Conservation (phyloP, 2,888 invertebrate species). For the Eudasyphora cyanicolor region DNA sequence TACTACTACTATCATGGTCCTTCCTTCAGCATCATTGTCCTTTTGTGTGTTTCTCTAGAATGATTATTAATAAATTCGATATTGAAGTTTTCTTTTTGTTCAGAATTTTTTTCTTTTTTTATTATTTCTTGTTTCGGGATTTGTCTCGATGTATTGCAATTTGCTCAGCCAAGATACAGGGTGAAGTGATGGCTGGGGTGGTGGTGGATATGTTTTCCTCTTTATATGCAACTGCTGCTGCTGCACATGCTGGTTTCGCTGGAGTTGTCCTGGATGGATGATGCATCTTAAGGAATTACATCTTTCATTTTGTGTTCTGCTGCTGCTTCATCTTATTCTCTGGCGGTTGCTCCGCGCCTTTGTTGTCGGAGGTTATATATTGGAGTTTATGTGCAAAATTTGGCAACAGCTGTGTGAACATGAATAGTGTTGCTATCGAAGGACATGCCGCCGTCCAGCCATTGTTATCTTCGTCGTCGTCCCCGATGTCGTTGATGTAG, state of each 20-base stretch:
- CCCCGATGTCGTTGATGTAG: neutral
- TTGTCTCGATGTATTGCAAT: constrained; percentile 18
- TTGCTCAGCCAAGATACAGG: too few relatives aligned
- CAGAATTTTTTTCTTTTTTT: neutral
- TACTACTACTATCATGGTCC: neutral
- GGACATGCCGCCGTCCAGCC: constrained; percentile 11
- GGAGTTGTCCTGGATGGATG: neutral
- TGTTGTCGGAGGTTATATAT: neutral
- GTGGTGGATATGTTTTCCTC: too few relatives aligned
- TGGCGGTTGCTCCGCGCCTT: neutral
- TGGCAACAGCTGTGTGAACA: constrained; percentile 52
- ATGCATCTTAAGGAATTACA: constrained; percentile 45
- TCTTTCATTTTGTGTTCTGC: neutral
- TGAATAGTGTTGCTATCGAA: constrained; percentile 29
- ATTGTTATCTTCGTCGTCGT: neutral
- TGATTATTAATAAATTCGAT: constrained; percentile 56
- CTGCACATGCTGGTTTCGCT: neutral
- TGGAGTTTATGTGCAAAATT: constrained; percentile 5
- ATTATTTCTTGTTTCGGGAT: neutral
- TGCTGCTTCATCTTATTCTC: neutral
- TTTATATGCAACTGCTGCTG: neutral
- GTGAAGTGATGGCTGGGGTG: too few relatives aligned
- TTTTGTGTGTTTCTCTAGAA: constrained; percentile 5
- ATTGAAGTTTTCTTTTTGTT: constrained; percentile 42
- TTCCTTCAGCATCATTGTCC: neutral